Percentiles rank a stretch among this genome's conserved stretches.
phyloP scores from a whole-genome alignment of 2,888 invertebrate species.

The Eulithis testata region DNA sequence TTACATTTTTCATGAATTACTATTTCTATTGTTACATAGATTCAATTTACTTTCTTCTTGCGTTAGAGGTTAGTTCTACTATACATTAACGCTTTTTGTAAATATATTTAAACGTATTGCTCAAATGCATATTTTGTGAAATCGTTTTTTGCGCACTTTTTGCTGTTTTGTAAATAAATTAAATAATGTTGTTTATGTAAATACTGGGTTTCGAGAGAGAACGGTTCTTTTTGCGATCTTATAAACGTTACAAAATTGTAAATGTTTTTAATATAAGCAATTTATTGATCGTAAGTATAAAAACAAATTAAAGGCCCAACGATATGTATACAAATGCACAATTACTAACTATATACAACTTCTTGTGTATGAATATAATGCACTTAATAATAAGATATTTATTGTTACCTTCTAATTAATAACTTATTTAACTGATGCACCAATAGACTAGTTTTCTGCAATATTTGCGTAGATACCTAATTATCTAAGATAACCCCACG shows the following conservation, averaged over 20 bases:
- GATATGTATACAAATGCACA: conserved; percentile 81
- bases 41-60: conserved; percentile 36
- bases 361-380: conserved; percentile 63
- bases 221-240: conserved; percentile 53
- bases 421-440: conserved; percentile 61
- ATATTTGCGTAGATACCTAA: conserved; percentile 53
- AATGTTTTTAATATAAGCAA: conserved; percentile 41
- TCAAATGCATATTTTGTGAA: conserved; percentile 84
- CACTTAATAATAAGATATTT: conserved; percentile 60
- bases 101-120: conserved; percentile 81
- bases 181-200: conserved; percentile 60
- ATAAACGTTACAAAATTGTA: conserved; percentile 39
- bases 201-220: conserved; percentile 65
- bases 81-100: conserved; percentile 73
- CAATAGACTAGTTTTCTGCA: conserved; percentile 68
- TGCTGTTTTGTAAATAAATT: conserved; percentile 78
- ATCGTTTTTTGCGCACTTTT: conserved; percentile 83
- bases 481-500: conserved; percentile 24
- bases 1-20: conserved; percentile 27
- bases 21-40: conserved; percentile 34
- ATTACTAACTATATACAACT: conserved; percentile 71
- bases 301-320: conserved; percentile 76
- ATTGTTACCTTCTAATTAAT: conserved; percentile 54
- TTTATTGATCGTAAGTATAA: conserved; percentile 64
- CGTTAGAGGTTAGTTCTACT: conserved; percentile 44